A percentile compares a stretch with the other conserved stretches of the same genome.
Evolutionary conservation across 1,140 invertebrate genomes (phyloP).

Genomic region (Metopolophium dirhodum): DNA sequence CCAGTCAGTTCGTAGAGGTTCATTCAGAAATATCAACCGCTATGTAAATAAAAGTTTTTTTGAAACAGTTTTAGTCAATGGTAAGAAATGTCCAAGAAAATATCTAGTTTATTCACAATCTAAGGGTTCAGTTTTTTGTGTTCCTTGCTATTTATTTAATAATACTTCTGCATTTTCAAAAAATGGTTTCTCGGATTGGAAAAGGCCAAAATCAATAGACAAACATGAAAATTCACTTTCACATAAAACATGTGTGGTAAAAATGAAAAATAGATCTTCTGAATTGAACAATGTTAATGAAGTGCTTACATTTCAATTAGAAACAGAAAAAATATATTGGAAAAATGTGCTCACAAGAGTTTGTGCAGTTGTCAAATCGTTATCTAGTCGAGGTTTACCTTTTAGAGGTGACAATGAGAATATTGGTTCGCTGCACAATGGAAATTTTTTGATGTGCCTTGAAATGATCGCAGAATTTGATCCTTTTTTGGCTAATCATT

Average conservation of each 20-base stretch:
- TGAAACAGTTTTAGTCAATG: constrained; percentile 31
- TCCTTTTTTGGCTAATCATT: constrained; percentile 62
- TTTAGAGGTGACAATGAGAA: constrained; percentile 30
- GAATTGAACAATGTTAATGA: not conserved
- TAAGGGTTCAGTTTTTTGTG: constrained; percentile 59
- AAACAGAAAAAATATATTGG: constrained; percentile 45
- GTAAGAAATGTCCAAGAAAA: constrained; percentile 24
- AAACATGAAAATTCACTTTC: constrained; percentile 60
- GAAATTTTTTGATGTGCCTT: constrained; percentile 60
- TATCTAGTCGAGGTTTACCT: not conserved
- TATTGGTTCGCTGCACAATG: constrained; percentile 20
- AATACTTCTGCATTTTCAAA: constrained; percentile 51
- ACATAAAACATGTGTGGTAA: constrained; percentile 58
- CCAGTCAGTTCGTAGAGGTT: constrained; percentile 44
- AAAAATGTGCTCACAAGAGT: constrained; percentile 60
- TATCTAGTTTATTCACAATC: constrained; percentile 49
- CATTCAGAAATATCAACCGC: not conserved
- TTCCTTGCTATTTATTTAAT: constrained; percentile 60
- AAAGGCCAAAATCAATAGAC: constrained; percentile 59
- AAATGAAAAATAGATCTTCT: constrained; percentile 52
- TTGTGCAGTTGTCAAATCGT: constrained; percentile 47
- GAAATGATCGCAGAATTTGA: constrained; percentile 62
- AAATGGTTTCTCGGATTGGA: constrained; percentile 61
- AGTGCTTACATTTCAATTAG: not conserved
- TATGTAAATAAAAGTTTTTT: constrained; percentile 47